phyloP scores from a whole-genome alignment of 2,797 vertebrate species.

The Carduelis carduelis region DNA sequence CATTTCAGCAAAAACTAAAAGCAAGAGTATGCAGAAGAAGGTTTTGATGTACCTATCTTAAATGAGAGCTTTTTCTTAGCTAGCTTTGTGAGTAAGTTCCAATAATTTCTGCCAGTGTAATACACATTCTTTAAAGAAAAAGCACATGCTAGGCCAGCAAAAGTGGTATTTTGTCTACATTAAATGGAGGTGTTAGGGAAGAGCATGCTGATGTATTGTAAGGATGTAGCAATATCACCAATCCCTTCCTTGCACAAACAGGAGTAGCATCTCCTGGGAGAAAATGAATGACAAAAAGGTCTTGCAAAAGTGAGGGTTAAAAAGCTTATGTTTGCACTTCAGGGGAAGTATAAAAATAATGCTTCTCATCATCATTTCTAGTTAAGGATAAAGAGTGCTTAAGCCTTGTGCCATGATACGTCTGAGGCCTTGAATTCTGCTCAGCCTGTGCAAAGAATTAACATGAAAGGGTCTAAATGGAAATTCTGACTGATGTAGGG shows the following conservation, averaged over 20 bases:
- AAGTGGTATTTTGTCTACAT: neutral
- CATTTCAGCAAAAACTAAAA: neutral
- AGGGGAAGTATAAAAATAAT: neutral
- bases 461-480: neutral
- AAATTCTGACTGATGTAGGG: neutral
- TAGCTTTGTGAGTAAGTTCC: neutral
- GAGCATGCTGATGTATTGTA: neutral
- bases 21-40: neutral
- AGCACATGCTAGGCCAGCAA: neutral
- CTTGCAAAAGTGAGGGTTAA: conserved; percentile 24
- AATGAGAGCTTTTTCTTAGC: neutral
- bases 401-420: neutral
- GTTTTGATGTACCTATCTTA: neutral
- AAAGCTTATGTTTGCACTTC: neutral
- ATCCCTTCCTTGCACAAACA: neutral
- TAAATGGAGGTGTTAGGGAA: neutral
- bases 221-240: neutral
- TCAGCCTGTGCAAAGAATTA: neutral
- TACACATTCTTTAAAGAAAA: neutral
- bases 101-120: neutral
- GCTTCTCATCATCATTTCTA: neutral
- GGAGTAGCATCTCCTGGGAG: neutral
- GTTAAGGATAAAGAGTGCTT: neutral
- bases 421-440: neutral
- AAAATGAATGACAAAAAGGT: neutral